A percentile compares a stretch with the other conserved stretches of the same genome.
Evolutionary conservation across 2,888 invertebrate genomes (phyloP).

Genomic region (Andrena flavipes): DNA sequence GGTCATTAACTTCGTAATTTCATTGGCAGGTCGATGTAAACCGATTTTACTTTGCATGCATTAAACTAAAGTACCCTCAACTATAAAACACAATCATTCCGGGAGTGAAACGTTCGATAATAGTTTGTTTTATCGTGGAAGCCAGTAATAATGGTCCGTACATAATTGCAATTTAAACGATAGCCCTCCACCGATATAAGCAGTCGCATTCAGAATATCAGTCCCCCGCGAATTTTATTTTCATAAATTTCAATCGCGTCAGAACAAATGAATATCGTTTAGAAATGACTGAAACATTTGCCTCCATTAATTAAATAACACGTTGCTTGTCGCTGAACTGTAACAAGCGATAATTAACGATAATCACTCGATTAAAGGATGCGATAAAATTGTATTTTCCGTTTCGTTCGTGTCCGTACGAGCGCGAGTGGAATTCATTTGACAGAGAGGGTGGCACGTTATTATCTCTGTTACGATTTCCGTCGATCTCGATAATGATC

Average conservation of each 20-base stretch:
- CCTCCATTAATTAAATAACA: constrained; percentile 8
- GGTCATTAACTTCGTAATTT: not conserved
- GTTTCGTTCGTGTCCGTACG: not conserved
- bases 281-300: not conserved
- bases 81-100: not conserved
- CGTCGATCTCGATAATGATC: no score
- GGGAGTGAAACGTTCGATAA: not conserved
- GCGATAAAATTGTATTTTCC: constrained; percentile 12
- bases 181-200: no score
- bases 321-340: not conserved
- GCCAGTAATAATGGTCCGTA: not conserved
- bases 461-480: not conserved
- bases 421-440: not conserved
- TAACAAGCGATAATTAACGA: constrained; percentile 23
- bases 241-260: not conserved
- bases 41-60: not conserved
- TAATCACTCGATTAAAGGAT: constrained; percentile 18
- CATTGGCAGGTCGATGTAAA: not conserved
- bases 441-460: not conserved
- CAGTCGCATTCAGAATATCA: no score
- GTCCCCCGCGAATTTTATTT: not conserved
- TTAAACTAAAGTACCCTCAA: no score
- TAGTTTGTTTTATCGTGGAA: not conserved
- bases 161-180: no score
- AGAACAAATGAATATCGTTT: constrained; percentile 2